phyloP scores from a whole-genome alignment of 2,797 vertebrate genomes.

The Hydrophis major region DNA sequence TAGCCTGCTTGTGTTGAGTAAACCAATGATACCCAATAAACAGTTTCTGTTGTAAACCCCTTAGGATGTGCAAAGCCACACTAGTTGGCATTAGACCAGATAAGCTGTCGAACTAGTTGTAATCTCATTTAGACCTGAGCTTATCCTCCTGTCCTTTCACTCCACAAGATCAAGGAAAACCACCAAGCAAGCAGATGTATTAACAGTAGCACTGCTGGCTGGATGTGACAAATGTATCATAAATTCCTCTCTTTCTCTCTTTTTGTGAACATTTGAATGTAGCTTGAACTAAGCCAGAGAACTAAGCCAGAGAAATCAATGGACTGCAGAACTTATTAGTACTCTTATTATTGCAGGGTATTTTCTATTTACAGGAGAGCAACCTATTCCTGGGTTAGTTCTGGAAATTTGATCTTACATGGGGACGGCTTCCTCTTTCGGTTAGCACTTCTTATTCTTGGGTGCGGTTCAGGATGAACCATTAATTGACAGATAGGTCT shows the following conservation, averaged over 20 bases:
- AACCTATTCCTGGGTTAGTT: constrained; percentile 53
- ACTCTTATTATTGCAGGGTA: constrained; percentile 82
- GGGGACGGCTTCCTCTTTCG: constrained; percentile 50
- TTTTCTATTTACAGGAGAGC: constrained; percentile 61
- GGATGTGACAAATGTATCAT: constrained; percentile 69
- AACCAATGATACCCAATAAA: constrained; percentile 93
- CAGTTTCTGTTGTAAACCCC: constrained; percentile 87
- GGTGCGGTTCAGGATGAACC: constrained; percentile 45
- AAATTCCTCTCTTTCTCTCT: constrained; percentile 77
- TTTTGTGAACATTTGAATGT: constrained; percentile 92
- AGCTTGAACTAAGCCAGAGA: constrained; percentile 92
- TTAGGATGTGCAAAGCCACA: constrained; percentile 87
- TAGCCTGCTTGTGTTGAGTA: constrained; percentile 83
- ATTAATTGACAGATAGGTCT: constrained; percentile 41
- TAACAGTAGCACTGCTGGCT: constrained; percentile 72
- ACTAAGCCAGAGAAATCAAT: constrained; percentile 95
- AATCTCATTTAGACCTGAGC: constrained; percentile 99
- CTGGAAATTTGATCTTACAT: constrained; percentile 54
- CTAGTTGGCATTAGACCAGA: constrained; percentile 98
- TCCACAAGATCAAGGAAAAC: constrained; percentile 85
- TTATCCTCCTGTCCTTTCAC: constrained; percentile 96
- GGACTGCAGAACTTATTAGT: constrained; percentile 97
- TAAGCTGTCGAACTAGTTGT: constrained; percentile 99
- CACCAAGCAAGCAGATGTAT: constrained; percentile 83
- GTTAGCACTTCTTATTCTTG: constrained; percentile 47